phyloP scores from a whole-genome alignment of 2,797 vertebrate species.

The Argentina silus region DNA sequence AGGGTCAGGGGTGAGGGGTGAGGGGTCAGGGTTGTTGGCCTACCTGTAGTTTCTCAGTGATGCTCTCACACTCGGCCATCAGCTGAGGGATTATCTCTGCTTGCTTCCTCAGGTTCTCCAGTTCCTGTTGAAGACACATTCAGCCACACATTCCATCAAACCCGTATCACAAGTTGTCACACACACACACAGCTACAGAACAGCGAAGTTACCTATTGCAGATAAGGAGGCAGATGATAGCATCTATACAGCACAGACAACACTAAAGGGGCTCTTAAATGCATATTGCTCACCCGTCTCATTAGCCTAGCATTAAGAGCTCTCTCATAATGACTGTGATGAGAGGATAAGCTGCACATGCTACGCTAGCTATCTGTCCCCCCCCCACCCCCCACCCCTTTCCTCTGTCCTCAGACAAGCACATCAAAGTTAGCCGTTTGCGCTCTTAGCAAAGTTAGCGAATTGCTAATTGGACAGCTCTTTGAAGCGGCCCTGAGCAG shows the following conservation, averaged over 20 bases:
- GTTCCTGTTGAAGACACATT: slow-evolving; percentile 77
- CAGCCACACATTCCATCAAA: not conserved
- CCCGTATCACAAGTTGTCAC: not conserved
- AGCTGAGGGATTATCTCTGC: slow-evolving; percentile 95
- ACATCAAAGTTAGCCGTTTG: not conserved
- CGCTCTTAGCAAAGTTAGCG: not conserved
- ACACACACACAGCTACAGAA: too few relatives aligned
- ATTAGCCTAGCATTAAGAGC: too few relatives aligned
- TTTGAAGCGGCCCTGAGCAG: slow-evolving; percentile 47
- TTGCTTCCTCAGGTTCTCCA: slow-evolving; percentile 94
- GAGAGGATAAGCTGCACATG: too few relatives aligned
- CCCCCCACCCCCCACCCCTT: too few relatives aligned
- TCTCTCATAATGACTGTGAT: too few relatives aligned
- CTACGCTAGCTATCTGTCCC: too few relatives aligned
- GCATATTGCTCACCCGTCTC: too few relatives aligned
- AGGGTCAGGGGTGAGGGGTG: not conserved
- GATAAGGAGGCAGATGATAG: too few relatives aligned
- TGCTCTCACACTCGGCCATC: slow-evolving; percentile 90
- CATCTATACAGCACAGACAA: too few relatives aligned
- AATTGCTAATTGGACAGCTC: slow-evolving; percentile 34
- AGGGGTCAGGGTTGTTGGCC: slow-evolving; percentile 7
- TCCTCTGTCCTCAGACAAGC: slow-evolving; percentile 4
- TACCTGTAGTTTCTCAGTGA: slow-evolving; percentile 92
- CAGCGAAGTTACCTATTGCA: too few relatives aligned
- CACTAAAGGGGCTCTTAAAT: too few relatives aligned